Conservation (phyloP, 2,113 vertebrate species). For the Labeo catla region DNA sequence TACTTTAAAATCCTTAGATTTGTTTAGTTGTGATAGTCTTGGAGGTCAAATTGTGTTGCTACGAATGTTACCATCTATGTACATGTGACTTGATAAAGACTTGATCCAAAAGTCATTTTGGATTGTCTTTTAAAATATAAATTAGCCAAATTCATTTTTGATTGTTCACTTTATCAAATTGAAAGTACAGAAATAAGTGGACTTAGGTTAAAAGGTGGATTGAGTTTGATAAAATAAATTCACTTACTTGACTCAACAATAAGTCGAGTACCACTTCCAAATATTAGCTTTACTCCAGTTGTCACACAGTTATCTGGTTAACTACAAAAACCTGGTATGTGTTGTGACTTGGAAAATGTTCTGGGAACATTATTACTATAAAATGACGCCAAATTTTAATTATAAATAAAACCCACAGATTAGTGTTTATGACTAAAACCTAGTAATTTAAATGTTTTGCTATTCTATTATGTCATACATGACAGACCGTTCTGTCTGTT, state of each 20-base stretch:
- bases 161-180: not conserved
- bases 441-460: not conserved
- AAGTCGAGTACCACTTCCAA: conserved; percentile 52
- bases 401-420: not conserved
- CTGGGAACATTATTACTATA: not conserved
- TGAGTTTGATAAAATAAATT: not conserved
- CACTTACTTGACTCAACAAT: conserved; percentile 49
- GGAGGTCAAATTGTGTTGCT: too few species aligned
- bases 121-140: too few species aligned
- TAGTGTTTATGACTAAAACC: not conserved
- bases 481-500: not conserved
- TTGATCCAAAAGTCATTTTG: too few species aligned
- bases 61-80: too few species aligned
- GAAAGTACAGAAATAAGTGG: not conserved
- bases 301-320: conserved; percentile 38
- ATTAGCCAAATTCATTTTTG: too few species aligned
- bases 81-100: too few species aligned
- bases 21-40: too few species aligned
- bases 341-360: not conserved
- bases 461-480: not conserved
- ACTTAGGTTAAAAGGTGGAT: not conserved
- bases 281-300: conserved; percentile 40
- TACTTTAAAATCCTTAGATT: too few species aligned
- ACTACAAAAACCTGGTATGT: not conserved
- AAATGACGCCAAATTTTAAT: not conserved